Percentiles rank a stretch among this genome's conserved stretches.
Conservation (phyloP, 2,797 vertebrate species). For the Acridotheres tristis region DNA sequence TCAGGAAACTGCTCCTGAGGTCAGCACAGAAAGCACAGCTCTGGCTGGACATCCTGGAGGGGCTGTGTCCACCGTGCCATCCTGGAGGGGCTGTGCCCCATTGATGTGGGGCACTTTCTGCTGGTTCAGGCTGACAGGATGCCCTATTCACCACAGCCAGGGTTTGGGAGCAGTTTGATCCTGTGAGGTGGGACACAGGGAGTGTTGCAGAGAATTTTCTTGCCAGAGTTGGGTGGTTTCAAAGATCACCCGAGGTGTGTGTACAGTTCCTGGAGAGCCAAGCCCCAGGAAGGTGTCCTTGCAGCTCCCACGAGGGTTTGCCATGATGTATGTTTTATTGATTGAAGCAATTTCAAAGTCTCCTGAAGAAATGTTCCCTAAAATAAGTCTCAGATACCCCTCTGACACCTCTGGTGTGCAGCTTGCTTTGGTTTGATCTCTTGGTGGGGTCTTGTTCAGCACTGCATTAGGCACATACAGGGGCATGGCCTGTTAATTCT, state of each 20-base stretch:
- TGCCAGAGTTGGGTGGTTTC: background rate
- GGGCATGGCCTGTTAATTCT: background rate
- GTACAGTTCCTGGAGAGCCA: background rate
- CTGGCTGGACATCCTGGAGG: background rate
- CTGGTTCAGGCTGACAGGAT: background rate
- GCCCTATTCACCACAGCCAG: background rate
- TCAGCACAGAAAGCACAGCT: background rate
- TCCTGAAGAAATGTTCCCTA: background rate
- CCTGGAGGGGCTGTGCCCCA: background rate
- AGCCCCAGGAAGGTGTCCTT: background rate
- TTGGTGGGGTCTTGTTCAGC: background rate
- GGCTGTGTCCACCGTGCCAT: background rate
- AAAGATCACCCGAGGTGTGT: background rate
- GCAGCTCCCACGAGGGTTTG: background rate
- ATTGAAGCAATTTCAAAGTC: background rate
- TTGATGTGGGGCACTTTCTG: fast-evolving
- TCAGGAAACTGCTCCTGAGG: background rate
- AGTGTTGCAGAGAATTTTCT: background rate
- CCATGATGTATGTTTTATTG: background rate
- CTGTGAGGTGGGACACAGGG: background rate
- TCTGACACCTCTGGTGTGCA: background rate
- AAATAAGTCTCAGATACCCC: background rate
- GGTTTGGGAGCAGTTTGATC: background rate
- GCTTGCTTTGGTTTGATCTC: background rate
- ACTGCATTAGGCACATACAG: background rate